Conservation (phyloP, 2,113 vertebrate species). For the Ctenodactylus gundi region DNA sequence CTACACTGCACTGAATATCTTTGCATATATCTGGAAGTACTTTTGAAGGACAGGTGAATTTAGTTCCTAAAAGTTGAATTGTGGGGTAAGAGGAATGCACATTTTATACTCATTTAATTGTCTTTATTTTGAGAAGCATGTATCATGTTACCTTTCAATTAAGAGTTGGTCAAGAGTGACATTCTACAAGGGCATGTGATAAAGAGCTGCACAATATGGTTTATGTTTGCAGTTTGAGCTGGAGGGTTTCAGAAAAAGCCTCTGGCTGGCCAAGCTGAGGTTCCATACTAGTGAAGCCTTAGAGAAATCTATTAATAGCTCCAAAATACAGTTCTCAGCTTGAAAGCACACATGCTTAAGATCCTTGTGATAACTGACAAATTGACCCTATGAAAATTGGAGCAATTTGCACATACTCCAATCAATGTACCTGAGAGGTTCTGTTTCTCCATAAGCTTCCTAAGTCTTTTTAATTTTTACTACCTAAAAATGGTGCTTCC, state of each 20-base stretch:
- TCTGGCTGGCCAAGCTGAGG: neutral
- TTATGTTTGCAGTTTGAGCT: conserved; percentile 22
- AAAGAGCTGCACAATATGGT: neutral
- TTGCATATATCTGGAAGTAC: conserved; percentile 7
- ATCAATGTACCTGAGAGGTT: neutral
- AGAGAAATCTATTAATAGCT: conserved; percentile 43
- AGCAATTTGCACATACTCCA: neutral
- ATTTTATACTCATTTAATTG: conserved; percentile 52
- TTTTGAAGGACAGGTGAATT: conserved; percentile 11
- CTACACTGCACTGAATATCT: conserved; percentile 35
- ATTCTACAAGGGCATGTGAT: neutral
- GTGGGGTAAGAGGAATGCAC: conserved; percentile 16
- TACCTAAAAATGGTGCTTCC: neutral
- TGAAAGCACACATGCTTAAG: conserved; percentile 32
- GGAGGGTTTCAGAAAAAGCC: conserved; percentile 36
- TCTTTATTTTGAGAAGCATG: conserved; percentile 49
- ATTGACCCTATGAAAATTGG: neutral
- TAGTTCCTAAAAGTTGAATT: conserved; percentile 47
- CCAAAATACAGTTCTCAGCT: neutral
- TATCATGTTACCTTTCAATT: conserved; percentile 36
- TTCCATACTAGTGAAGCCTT: neutral
- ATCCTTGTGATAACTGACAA: conserved; percentile 4
- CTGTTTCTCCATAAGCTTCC: neutral
- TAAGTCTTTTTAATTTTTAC: neutral
- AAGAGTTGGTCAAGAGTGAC: conserved; percentile 22